Base-by-base conservation (phyloP, 2,888 invertebrate species). In the Helleia helle region DNA sequence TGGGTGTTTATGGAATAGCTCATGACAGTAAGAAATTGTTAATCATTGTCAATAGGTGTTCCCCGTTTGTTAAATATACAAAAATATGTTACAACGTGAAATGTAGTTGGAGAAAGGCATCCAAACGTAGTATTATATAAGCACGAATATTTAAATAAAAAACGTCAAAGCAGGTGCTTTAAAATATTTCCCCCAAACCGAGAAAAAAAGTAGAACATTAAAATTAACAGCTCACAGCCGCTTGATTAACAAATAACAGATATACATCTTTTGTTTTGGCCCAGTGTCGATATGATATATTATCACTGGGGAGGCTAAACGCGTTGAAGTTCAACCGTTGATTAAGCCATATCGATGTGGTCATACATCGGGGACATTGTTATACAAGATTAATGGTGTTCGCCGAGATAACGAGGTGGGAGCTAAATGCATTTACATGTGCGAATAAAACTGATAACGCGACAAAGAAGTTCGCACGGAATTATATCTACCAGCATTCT, bases 391-490 rank as follows among this genome's bases (percentile, higher is more conserved):
- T 77, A 81, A 83, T 83, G 75, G 76, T 79, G 81, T 79, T 68
- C 69, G 39, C 52, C 47, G 54, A 66, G 83, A 83, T 83, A 83
- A 83, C 69, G 57, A 68, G 68, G 72, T 77, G 77, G 76, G 71
- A 75, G 77, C 73, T 79, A 80, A 84, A 83, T 83, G 80, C 79
- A 77, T 83, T 83, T 76, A 80, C 81, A 80, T 83, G 80, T 81
- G 83, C 71, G 71, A 80, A 81, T 73, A 74, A 75, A 73, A 56
- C 72, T 68, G 83, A 81, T 81, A 81, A 77, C 68, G 70, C 65
- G 63, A 79, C 75, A 77, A 77, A 72, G 74, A 68, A 70, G 63
- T 65, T 68, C 55, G 68, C 62, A 53, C 62, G 62, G 70, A 63
- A 66, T 70, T 44, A 49, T 53, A 65, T 67, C 65, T 68, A 64